These are phyloP conservation scores for Polymixis lichenea DNA, from an alignment of 2,888 invertebrate species.

Conservation along the genomic window DNA sequence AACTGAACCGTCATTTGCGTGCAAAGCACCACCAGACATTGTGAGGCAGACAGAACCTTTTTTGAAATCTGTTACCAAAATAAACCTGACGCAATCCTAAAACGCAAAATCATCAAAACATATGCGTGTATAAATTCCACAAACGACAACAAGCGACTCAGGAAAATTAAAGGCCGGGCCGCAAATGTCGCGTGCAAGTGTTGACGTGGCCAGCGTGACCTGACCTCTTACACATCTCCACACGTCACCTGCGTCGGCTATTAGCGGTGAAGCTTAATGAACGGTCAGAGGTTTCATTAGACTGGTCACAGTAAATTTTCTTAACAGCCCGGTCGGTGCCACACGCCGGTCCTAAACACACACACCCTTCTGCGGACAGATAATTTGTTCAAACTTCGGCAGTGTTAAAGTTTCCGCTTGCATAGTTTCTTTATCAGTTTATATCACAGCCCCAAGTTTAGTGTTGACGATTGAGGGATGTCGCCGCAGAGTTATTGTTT, in stretches of 20 bases:
- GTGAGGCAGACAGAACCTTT: slow-evolving; percentile 47
- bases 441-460: slow-evolving; percentile 65
- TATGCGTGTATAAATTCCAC: slow-evolving; percentile 64
- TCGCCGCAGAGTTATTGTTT: slow-evolving; percentile 59
- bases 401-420: slow-evolving; percentile 73
- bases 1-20: slow-evolving; percentile 56
- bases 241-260: slow-evolving; percentile 18
- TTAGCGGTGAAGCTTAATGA: slow-evolving; percentile 63
- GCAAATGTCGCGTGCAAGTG: slow-evolving; percentile 75
- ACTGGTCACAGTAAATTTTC: slow-evolving; percentile 73
- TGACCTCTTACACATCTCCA: slow-evolving; percentile 65
- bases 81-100: slow-evolving; percentile 59
- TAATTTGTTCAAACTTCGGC: slow-evolving; percentile 78
- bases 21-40: slow-evolving; percentile 48
- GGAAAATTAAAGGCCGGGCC: slow-evolving; percentile 72
- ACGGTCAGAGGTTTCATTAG: slow-evolving; percentile 65
- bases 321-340: slow-evolving; percentile 74
- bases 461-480: slow-evolving; percentile 65
- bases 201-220: slow-evolving; percentile 65
- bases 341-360: slow-evolving; percentile 80
- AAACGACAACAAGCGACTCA: slow-evolving; percentile 72
- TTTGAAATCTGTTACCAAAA: slow-evolving; percentile 61
- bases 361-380: slow-evolving; percentile 76
- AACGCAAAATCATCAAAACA: slow-evolving; percentile 68
- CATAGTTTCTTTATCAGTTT: slow-evolving; percentile 79